Percentiles rank a stretch among this genome's conserved stretches.
Conservation (phyloP, 1,140 invertebrate genomes). For the Anthonomus grandis region DNA sequence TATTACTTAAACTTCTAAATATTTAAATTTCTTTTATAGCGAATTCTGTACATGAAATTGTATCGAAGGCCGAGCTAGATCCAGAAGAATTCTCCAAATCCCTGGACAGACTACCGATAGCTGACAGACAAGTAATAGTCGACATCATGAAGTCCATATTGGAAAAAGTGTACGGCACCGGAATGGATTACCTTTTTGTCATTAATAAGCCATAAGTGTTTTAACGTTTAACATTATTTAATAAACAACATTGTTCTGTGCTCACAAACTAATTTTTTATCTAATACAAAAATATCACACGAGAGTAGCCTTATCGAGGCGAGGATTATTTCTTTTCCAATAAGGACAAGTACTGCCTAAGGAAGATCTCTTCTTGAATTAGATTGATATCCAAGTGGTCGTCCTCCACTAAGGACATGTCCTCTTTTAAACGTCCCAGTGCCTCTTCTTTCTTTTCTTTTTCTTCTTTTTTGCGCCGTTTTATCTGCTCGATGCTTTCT, state of each 20-base stretch:
- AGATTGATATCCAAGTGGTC: constrained; percentile 61
- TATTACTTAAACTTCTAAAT: not conserved
- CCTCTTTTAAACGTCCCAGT: constrained; percentile 56
- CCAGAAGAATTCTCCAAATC: constrained; percentile 23
- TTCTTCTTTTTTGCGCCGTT: constrained; percentile 23
- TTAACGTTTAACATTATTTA: too few relatives aligned
- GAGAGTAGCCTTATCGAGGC: not conserved
- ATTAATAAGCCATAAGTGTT: constrained; percentile 22
- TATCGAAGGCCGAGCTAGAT: constrained; percentile 18
- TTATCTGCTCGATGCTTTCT: constrained; percentile 30
- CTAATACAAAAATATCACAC: constrained; percentile 11
- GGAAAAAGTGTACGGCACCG: constrained; percentile 34
- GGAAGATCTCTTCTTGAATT: constrained; percentile 57
- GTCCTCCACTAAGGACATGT: constrained; percentile 57
- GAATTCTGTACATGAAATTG: constrained; percentile 14
- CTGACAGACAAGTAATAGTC: constrained; percentile 22
- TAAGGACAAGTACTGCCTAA: constrained; percentile 58
- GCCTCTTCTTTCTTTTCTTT: constrained; percentile 51
- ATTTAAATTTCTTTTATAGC: constrained; percentile 8
- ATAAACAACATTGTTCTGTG: too few relatives aligned
- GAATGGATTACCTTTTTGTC: constrained; percentile 34
- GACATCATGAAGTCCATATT: constrained; percentile 31
- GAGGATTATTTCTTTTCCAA: constrained; percentile 39
- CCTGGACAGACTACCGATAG: constrained; percentile 22
- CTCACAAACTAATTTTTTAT: too few relatives aligned